Evolutionary conservation across 2,797 vertebrate species (phyloP), one percentile per base, ranked within the genome.

Genomic region (Coracias cyanogaster): DNA sequence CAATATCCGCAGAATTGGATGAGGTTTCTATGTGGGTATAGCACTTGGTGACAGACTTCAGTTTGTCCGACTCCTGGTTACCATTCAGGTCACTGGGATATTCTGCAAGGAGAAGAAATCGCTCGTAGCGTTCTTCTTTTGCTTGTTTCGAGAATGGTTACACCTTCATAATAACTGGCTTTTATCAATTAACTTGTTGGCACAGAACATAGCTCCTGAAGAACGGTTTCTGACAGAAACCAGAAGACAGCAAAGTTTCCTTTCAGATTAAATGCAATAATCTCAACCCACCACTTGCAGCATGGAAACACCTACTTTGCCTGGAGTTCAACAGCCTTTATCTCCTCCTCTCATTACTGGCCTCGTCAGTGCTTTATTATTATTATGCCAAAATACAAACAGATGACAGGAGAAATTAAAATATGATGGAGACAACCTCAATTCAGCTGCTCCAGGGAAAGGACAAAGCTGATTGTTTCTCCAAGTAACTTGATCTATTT

Each of bases 11-110:
- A 0, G 98, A 98, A 39, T 99, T 99, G 83, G 99, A 99, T 2
- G 99, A 99, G 22, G 99, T 98, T 92, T 99, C 99, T 76, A 99
- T 99, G 55, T 98, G 98, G 86, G 98, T 99, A 82, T 99, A 99
- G 97, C 99, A 99, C 98, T 99, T 99, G 1, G 98, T 98, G 93
- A 99, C 97, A 57, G 99, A 98, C 93, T 99, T 99, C 67, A 99
- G 98, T 78, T 99, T 99, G 96, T 99, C 99, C 29, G 97, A 98
- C 62, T 99, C 99, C 19, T 98, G 98, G 76, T 98, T 99, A 39
- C 98, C 98, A 82, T 98, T 99, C 86, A 99, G 96, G 92, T 99
- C 99, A 54, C 95, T 93, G 60, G 98, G 97, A 33, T 97, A 98
- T 86, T 98, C 98, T 98, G 96, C 49, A 80, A 70, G 62, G 35